phyloP scores from a whole-genome alignment of 2,888 invertebrate genomes.

The Netelia virgata region DNA sequence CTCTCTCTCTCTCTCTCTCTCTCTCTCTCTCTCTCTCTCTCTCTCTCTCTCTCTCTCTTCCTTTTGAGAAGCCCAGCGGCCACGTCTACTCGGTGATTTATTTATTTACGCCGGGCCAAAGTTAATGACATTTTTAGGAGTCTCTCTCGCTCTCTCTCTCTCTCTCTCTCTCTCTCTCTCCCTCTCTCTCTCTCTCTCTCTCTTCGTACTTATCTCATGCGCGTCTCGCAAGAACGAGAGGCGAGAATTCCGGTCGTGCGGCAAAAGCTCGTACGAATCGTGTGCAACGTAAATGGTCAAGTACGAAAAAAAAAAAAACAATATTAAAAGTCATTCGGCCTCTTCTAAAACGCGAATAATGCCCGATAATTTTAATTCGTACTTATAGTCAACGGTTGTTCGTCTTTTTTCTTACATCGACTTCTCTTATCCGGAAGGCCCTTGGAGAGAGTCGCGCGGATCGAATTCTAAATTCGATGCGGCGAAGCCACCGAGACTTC shows the following conservation, averaged over 20 bases:
- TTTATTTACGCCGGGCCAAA: conserved; percentile 71
- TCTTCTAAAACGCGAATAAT: too few species aligned
- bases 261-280: too few species aligned
- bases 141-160: conserved; percentile 21
- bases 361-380: not conserved
- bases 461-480: conserved; percentile 62
- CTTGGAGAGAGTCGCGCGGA: conserved; percentile 35
- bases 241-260: not conserved
- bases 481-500: conserved; percentile 43
- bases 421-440: conserved; percentile 12
- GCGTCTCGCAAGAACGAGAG: not conserved
- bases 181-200: not conserved
- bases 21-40: conserved; percentile 34
- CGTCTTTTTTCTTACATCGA: conserved; percentile 21
- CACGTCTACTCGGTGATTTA: conserved; percentile 67
- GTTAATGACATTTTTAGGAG: conserved; percentile 68
- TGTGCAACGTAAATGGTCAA: too few species aligned
- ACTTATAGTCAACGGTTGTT: not conserved
- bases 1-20: conserved; percentile 37
- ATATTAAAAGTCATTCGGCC: too few species aligned
- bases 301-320: too few species aligned
- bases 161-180: conserved; percentile 14
- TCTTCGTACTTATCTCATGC: not conserved
- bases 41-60: conserved; percentile 17
- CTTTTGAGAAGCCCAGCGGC: conserved; percentile 23